A percentile compares a stretch with the other conserved stretches of the same genome.
Conservation (phyloP, 1,140 invertebrate genomes). For the Megalonaias nervosa region DNA sequence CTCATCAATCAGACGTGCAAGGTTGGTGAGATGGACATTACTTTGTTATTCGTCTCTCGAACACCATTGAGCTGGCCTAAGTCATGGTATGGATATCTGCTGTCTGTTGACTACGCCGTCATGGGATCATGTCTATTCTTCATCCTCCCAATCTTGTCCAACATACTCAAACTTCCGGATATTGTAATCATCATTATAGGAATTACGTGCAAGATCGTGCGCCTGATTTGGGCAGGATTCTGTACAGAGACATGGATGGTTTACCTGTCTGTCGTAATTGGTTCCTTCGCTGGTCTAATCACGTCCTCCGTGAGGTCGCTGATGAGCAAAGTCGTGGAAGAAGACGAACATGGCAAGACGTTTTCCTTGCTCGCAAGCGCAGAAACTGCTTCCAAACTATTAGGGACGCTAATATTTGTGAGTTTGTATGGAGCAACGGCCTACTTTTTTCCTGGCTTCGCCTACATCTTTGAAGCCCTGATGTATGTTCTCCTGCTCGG, state of each 20-base stretch:
- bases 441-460: slow-evolving; percentile 56
- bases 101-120: slow-evolving; percentile 67
- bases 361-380: slow-evolving; percentile 64
- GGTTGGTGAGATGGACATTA: slow-evolving; percentile 67
- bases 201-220: slow-evolving; percentile 61
- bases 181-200: slow-evolving; percentile 59
- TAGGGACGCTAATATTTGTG: slow-evolving; percentile 66
- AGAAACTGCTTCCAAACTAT: slow-evolving; percentile 65
- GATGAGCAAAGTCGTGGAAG: slow-evolving; percentile 62
- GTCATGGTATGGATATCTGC: slow-evolving; percentile 67
- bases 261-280: slow-evolving; percentile 60
- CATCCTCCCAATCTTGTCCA: slow-evolving; percentile 62
- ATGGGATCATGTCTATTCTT: slow-evolving; percentile 64
- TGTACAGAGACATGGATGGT: slow-evolving; percentile 66
- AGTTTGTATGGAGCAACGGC: slow-evolving; percentile 64
- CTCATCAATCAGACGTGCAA: slow-evolving; percentile 62
- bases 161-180: slow-evolving; percentile 52
- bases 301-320: slow-evolving; percentile 62
- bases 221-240: slow-evolving; percentile 61
- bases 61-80: slow-evolving; percentile 64
- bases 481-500: slow-evolving; percentile 51
- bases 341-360: slow-evolving; percentile 62
- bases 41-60: slow-evolving; percentile 61
- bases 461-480: slow-evolving; percentile 58
- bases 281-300: slow-evolving; percentile 61